Evolutionary conservation across 1,140 invertebrate genomes (phyloP).

Genomic region (Euwallacea fornicatus): DNA sequence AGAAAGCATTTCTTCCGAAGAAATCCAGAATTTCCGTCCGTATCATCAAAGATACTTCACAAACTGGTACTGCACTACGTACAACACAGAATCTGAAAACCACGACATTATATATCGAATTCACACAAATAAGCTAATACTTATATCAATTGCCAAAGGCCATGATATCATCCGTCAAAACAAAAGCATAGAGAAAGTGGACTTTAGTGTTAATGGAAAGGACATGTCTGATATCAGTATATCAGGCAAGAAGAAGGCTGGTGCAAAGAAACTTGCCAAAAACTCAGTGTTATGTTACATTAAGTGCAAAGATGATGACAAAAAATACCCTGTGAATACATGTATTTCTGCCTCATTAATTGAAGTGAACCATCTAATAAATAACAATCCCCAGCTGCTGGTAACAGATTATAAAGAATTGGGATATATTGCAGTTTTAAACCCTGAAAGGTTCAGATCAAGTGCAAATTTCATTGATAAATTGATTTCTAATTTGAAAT

Average conservation of each 20-base stretch:
- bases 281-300: conserved; percentile 25
- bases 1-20: conserved; percentile 13
- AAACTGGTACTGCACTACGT: conserved; percentile 29
- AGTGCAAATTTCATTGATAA: conserved; percentile 15
- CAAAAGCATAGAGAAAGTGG: conserved; percentile 27
- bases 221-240: conserved; percentile 24
- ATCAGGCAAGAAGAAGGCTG: conserved; percentile 33
- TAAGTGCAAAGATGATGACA: conserved; percentile 31
- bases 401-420: conserved; percentile 25
- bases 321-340: conserved; percentile 29
- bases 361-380: conserved; percentile 27
- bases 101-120: conserved; percentile 29
- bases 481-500: conserved; percentile 9
- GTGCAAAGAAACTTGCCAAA: conserved; percentile 28
- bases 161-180: conserved; percentile 30
- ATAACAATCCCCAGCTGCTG: conserved; percentile 28
- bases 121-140: conserved; percentile 28
- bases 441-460: conserved; percentile 23
- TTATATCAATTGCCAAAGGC: conserved; percentile 32
- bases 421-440: conserved; percentile 33
- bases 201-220: conserved; percentile 28
- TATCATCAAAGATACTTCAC: conserved; percentile 31
- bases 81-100: conserved; percentile 19
- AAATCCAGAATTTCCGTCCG: conserved; percentile 19
- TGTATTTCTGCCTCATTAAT: conserved; percentile 23